These are phyloP conservation scores for Linepithema humile DNA, from an alignment of 1,140 invertebrate species.

Conservation along the genomic window DNA sequence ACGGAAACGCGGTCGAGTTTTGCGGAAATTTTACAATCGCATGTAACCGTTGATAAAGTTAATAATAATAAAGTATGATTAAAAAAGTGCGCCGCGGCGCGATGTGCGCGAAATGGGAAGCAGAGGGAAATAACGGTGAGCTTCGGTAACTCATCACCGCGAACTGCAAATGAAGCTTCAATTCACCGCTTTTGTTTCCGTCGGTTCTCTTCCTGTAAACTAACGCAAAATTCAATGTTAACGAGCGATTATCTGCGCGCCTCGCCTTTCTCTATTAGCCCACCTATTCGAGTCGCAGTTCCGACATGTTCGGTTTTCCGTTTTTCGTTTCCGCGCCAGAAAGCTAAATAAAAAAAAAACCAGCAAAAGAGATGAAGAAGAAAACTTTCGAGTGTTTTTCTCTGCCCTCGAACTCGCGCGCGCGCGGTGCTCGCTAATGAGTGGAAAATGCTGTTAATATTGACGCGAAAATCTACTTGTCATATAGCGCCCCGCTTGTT, in stretches of 20 bases:
- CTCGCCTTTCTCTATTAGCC: conserved; percentile 19
- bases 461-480: conserved; percentile 62
- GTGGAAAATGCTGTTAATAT: conserved; percentile 60
- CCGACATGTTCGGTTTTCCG: conserved; percentile 15
- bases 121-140: conserved; percentile 13
- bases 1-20: conserved; percentile 2
- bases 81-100: background rate
- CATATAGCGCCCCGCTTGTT: conserved; percentile 58
- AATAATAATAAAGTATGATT: conserved; percentile 46
- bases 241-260: conserved; percentile 41
- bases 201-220: conserved; percentile 25
- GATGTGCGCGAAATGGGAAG: background rate
- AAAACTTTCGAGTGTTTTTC: conserved; percentile 24
- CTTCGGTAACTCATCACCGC: background rate
- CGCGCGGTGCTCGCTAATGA: conserved; percentile 45
- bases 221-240: conserved; percentile 48
- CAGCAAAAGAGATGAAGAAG: background rate
- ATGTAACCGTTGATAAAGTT: conserved; percentile 34
- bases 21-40: conserved; percentile 26
- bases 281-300: conserved; percentile 6
- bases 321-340: conserved; percentile 10
- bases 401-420: background rate
- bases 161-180: conserved; percentile 47
- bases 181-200: conserved; percentile 41
- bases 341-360: background rate